These are phyloP conservation scores for Caretta caretta DNA, from an alignment of 2,113 vertebrate genomes.

Conservation along the genomic window DNA sequence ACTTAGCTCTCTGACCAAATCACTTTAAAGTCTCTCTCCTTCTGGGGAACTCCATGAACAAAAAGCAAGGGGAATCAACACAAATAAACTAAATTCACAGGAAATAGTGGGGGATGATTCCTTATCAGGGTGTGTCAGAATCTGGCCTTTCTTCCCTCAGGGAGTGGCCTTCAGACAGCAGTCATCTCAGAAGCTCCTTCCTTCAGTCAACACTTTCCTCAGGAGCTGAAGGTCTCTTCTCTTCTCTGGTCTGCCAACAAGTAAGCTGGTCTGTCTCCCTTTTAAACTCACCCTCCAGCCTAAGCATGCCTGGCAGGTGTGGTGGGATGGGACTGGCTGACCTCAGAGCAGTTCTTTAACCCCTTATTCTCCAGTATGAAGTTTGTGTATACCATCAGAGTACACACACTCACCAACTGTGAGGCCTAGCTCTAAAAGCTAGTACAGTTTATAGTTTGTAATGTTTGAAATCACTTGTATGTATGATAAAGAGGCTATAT, in stretches of 20 bases:
- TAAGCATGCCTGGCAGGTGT: neutral
- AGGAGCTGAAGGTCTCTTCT: neutral
- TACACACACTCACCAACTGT: accelerated
- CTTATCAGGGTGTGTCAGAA: neutral
- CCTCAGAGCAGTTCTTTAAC: neutral
- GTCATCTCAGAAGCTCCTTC: neutral
- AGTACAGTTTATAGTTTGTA: neutral
- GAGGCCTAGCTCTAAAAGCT: neutral
- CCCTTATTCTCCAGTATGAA: neutral
- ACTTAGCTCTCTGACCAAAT: neutral
- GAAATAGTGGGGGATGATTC: neutral
- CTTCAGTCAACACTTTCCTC: neutral
- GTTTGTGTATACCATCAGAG: neutral
- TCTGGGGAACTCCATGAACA: neutral
- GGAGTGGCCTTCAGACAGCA: neutral
- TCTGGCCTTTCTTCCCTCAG: neutral
- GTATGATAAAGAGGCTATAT: neutral
- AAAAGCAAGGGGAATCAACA: neutral
- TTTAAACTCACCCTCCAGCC: neutral
- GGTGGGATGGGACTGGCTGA: neutral
- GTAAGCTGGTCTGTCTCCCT: neutral
- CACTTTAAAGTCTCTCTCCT: neutral
- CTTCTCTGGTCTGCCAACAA: neutral
- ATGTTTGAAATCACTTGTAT: neutral
- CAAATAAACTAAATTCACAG: neutral